Conservation (phyloP, 2,113 vertebrate species). For the Phaethon lepturus region DNA sequence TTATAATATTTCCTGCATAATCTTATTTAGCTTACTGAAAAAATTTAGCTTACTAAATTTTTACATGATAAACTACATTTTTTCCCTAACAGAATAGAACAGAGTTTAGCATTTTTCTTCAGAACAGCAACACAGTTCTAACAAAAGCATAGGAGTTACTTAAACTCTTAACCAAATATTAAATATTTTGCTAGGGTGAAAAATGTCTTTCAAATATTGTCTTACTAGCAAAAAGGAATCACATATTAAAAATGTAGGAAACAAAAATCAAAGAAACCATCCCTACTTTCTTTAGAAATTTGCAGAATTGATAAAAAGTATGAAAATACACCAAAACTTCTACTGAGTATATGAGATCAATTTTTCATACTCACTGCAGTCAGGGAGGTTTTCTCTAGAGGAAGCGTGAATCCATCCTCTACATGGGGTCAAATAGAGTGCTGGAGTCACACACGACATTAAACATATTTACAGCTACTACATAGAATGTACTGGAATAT, state of each 20-base stretch:
- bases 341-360: neutral
- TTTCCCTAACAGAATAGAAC: slow-evolving; percentile 26
- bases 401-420: neutral
- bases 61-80: slow-evolving; percentile 63
- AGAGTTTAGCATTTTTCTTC: slow-evolving; percentile 21
- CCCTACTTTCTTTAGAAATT: neutral
- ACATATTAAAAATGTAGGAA: neutral
- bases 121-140: neutral
- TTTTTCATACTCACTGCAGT: neutral
- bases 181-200: neutral
- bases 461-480: neutral
- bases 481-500: neutral
- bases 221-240: neutral
- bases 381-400: neutral
- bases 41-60: slow-evolving; percentile 36
- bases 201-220: neutral
- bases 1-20: slow-evolving; percentile 56
- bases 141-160: neutral
- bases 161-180: neutral
- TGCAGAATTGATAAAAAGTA: neutral
- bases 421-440: neutral
- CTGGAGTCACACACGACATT: neutral
- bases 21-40: neutral
- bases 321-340: neutral
- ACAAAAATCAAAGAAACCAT: neutral